Base-by-base conservation (phyloP, 92 coral and sea anemone genomes). In the Anthopleura xanthogrammica region DNA sequence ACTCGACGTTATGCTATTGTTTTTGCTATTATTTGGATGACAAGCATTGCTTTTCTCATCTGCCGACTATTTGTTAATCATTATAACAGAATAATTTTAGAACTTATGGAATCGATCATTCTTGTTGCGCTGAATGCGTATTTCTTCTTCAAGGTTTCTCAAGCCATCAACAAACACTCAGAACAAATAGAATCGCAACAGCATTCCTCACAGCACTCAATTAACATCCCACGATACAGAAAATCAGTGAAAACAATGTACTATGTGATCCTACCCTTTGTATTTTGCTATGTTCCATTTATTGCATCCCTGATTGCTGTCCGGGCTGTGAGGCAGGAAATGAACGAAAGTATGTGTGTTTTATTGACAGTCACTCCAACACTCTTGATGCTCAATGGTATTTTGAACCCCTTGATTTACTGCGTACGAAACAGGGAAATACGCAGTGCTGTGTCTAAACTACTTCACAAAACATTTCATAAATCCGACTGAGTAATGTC, bases 361-460 rank as follows among this genome's bases (percentile, higher is more conserved):
- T 56, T 22, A 11, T 78, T 52, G 40, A 23, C 16, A 20, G 48
- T 64, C 14, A 55, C 42, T 3, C 57, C 66, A 60, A 64, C 58
- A 8, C 39, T 62, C 12, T 20, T 62, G 36, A 62, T 62, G 70
- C 70, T 62, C 70, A 62, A 62, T 23, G 70, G 70, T 62, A 14
- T 62, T n/a, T 23, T 62, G 11, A 78, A 78, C 70, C 81, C 81
- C 4, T 16, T 78, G 41, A 78, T 78, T 9, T 78, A 78, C 81
- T 78, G 81, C 68, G 55, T 78, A 78, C 58, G 81, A 29, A 78
- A 52, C 42, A 22, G 41, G 54, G 81, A 78, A n/a, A 78, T 78
- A 17, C 52, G 81, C 7, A 10, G 36, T 52, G 81, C 81, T 52
- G 81, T 78, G 57, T 52, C 58, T 54, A 54, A 54, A 54, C 17